Evolutionary conservation across 1,140 invertebrate species (phyloP), one percentile per base, ranked within the genome.

Genomic region (Venustaconcha ellipsiformis): DNA sequence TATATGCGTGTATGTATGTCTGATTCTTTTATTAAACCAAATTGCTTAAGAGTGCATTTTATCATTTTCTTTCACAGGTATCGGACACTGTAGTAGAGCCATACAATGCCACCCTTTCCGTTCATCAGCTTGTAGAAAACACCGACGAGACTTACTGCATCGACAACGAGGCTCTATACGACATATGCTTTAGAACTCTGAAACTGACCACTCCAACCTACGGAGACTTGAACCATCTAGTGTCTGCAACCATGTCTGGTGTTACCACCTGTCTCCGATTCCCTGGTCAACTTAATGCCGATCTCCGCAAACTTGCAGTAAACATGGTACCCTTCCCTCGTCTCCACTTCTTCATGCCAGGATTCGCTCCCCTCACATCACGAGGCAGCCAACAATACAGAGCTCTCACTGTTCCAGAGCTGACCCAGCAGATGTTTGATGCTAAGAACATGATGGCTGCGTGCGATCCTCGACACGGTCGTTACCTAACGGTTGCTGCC

Each of bases 151-250:
- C 91, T 14, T 92, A 87, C 80, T 92, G 91, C 76, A 92, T 92
- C 80, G 92, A 92, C 85, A 92, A 92, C 88, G 96, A 97, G 90
- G 96, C 96, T 70, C 92, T 97, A 14, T 97, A 97, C 86, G 96
- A 97, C 89, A 97, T 97, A 84, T 97, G 96, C 90, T 97, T 96
- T 93, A 93, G 96, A 26, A 97, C 95, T 26, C 89, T 97, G 76
- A 97, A 96, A 89, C 90, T 97, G 1, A 95, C 92, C 55, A 92
- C 89, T 37, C 92, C 92, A 30, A 91, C 92, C 59, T 97, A 78
- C 77, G 92, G 92, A 68, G 92, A 93, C 82, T 81, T 93, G 62
- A 93, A 93, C 84, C 92, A 93, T 85, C 84, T 93, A 0, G 92
- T 92, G 20, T 92, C 23, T 23, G 23, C 23, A 23, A 23, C 23